phyloP scores from a whole-genome alignment of 2,113 vertebrate genomes.

The Xenopus borealis region DNA sequence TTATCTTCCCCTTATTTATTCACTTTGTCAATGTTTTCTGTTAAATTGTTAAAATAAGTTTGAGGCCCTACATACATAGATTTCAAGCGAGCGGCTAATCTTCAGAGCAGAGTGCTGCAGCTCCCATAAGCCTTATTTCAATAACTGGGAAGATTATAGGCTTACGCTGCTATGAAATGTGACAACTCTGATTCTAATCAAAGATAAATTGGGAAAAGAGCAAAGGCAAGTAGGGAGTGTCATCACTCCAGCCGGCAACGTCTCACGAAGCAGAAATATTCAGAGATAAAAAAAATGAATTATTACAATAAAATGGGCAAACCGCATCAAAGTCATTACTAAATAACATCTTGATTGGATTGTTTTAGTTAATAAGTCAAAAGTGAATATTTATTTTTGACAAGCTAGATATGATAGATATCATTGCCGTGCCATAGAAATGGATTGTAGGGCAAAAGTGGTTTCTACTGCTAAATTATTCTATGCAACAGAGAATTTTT shows the following conservation, averaged over 20 bases:
- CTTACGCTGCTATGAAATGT: too few species aligned
- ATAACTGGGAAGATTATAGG: too few species aligned
- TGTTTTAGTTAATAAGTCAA: neutral
- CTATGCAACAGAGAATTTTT: too few species aligned
- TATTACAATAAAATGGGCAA: conserved; percentile 13
- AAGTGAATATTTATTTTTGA: conserved; percentile 6
- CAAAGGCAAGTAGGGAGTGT: conserved; percentile 3
- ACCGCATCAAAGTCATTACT: neutral
- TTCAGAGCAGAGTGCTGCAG: too few species aligned
- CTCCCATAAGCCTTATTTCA: too few species aligned
- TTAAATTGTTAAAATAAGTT: too few species aligned
- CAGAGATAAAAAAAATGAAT: conserved; percentile 31
- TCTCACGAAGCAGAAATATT: conserved; percentile 7
- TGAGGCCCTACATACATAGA: too few species aligned
- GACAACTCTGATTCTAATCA: too few species aligned
- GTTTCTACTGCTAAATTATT: too few species aligned
- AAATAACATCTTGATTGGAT: conserved; percentile 26
- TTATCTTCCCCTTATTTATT: too few species aligned
- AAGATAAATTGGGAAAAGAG: neutral
- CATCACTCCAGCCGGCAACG: neutral
- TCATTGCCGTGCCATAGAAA: neutral
- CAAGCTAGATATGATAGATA: neutral
- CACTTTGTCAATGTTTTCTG: too few species aligned
- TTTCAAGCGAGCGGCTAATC: too few species aligned
- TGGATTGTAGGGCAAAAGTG: neutral